Percentiles rank a stretch among this genome's conserved stretches.
These are phyloP conservation scores for Daboia siamensis DNA, from an alignment of 2,113 vertebrate species.

Conservation along the genomic window DNA sequence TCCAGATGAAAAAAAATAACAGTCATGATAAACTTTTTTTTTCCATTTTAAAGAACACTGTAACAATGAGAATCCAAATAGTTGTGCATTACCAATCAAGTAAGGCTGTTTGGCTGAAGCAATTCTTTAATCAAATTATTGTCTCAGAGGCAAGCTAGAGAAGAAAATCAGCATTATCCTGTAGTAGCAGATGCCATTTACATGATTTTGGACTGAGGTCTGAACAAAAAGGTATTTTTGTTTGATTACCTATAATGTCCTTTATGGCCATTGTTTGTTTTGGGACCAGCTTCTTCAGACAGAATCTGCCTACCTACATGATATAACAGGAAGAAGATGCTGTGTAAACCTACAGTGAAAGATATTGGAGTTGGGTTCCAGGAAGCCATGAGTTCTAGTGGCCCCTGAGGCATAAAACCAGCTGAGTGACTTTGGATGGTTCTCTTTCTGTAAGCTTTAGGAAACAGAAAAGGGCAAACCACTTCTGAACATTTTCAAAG, in stretches of 20 bases:
- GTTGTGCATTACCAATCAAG: not conserved
- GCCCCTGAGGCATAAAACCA: not conserved
- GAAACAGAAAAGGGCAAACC: not conserved
- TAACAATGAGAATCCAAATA: not conserved
- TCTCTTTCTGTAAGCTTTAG: not conserved
- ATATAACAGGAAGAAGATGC: not conserved
- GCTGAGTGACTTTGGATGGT: not conserved
- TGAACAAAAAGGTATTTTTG: not conserved
- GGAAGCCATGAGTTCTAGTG: not conserved
- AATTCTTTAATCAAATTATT: not conserved
- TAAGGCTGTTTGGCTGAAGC: not conserved
- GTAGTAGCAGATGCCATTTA: not conserved
- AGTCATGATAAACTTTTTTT: constrained; percentile 31
- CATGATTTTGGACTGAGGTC: not conserved
- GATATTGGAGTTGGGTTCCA: not conserved
- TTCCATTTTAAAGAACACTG: not conserved
- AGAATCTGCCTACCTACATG: not conserved
- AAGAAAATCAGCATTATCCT: not conserved
- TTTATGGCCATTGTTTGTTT: not conserved
- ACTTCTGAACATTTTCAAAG: not conserved
- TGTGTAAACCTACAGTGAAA: not conserved
- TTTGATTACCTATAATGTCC: not conserved
- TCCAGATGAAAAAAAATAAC: constrained; percentile 32
- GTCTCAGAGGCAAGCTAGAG: not conserved
- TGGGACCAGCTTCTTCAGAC: not conserved